These are phyloP conservation scores for Bergia puertoricense DNA, from an alignment of 92 coral and sea anemone species.

Conservation along the genomic window DNA sequence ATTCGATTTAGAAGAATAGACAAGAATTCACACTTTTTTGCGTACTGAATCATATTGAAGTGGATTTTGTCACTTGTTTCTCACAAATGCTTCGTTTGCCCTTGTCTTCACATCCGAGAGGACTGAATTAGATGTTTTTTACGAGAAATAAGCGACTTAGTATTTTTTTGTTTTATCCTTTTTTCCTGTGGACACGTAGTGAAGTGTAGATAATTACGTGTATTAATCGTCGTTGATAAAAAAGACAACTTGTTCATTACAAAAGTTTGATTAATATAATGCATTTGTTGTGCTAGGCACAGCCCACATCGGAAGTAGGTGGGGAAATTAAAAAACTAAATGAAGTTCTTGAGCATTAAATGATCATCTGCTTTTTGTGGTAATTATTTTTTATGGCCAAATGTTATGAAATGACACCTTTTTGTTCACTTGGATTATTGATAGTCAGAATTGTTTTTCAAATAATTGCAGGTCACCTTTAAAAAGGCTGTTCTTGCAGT, in stretches of 20 bases:
- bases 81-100: neutral
- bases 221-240: neutral
- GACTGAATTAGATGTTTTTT: neutral
- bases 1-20: neutral
- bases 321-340: neutral
- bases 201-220: neutral
- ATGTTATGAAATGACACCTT: no score
- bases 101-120: neutral
- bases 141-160: no score
- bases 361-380: neutral
- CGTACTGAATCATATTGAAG: neutral
- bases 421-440: no score
- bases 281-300: neutral
- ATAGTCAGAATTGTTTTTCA: no score
- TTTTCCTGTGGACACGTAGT: neutral
- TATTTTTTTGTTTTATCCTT: no score
- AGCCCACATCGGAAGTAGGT: neutral
- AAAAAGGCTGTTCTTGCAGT: no score
- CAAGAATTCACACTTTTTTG: conserved; percentile 29
- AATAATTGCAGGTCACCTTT: no score
- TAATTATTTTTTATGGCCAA: neutral
- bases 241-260: neutral
- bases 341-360: neutral
- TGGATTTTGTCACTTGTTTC: neutral
- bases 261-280: neutral